Conservation (phyloP, 2,113 vertebrate genomes). For the Gallinago undulata region DNA sequence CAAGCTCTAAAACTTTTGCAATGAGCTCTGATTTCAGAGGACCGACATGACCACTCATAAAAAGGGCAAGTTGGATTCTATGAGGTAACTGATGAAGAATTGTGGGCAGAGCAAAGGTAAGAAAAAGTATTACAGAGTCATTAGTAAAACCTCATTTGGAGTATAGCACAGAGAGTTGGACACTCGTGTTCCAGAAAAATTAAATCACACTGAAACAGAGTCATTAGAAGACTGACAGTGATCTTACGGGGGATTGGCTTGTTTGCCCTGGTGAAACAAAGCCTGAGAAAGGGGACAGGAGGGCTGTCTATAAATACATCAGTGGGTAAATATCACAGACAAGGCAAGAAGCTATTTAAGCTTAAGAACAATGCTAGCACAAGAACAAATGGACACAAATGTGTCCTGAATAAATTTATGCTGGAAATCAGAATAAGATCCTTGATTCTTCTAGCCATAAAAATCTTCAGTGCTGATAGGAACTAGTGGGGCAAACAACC, state of each 20-base stretch:
- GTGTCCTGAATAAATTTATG: background rate
- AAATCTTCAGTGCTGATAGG: background rate
- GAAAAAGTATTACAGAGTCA: background rate
- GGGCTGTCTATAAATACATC: slow-evolving; percentile 1
- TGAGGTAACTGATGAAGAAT: background rate
- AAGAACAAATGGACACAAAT: background rate
- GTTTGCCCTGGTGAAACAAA: slow-evolving; percentile 40
- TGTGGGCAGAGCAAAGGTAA: background rate
- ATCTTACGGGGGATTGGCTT: background rate
- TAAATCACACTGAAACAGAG: background rate
- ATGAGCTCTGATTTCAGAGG: background rate
- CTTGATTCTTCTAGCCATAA: background rate
- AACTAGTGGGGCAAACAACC: background rate
- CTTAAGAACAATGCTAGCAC: background rate
- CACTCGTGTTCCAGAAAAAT: background rate
- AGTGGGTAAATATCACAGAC: slow-evolving; percentile 27
- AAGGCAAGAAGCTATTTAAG: background rate
- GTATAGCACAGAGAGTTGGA: background rate
- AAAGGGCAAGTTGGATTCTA: background rate
- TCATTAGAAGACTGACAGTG: slow-evolving; percentile 16
- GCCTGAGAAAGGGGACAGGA: background rate
- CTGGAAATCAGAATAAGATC: background rate
- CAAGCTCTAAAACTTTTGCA: background rate
- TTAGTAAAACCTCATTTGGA: background rate
- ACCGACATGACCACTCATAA: background rate